Conservation (phyloP, 64 coral and sea anemone species). For the Catalaphyllia jardinei region DNA sequence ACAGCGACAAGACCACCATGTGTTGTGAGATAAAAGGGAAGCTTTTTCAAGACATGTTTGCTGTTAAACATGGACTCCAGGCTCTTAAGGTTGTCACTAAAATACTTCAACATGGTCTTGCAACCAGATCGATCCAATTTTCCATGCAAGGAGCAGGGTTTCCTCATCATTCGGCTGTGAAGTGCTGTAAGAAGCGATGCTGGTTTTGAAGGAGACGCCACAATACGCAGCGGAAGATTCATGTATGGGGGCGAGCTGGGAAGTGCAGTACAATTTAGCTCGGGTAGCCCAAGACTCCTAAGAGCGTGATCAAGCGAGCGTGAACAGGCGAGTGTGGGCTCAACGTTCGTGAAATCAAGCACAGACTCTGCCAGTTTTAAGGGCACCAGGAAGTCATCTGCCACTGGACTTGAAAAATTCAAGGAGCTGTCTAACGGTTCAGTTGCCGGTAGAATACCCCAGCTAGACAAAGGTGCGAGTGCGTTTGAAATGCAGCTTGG, state of each 20-base stretch:
- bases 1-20: slow-evolving; percentile 27
- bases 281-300: slow-evolving; percentile 32
- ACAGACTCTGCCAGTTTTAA: slow-evolving; percentile 14
- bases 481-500: too few species aligned
- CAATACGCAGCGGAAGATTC: neutral
- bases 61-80: neutral
- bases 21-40: slow-evolving; percentile 52
- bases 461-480: too few species aligned
- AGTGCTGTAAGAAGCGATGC: slow-evolving; percentile 36
- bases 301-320: neutral
- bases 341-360: neutral
- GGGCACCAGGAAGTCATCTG: slow-evolving; percentile 3
- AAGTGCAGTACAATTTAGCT: slow-evolving; percentile 21
- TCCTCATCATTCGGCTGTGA: neutral
- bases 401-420: neutral
- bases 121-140: slow-evolving; percentile 2
- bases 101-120: slow-evolving; percentile 27
- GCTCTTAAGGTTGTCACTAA: neutral
- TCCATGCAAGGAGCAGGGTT: neutral
- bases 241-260: neutral
- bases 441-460: slow-evolving; percentile 20
- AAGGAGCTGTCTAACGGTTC: neutral
- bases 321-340: neutral
- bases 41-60: neutral
- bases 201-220: slow-evolving; percentile 40